Conservation (phyloP, 2,113 vertebrate species). For the Motacilla tschutschensis region DNA sequence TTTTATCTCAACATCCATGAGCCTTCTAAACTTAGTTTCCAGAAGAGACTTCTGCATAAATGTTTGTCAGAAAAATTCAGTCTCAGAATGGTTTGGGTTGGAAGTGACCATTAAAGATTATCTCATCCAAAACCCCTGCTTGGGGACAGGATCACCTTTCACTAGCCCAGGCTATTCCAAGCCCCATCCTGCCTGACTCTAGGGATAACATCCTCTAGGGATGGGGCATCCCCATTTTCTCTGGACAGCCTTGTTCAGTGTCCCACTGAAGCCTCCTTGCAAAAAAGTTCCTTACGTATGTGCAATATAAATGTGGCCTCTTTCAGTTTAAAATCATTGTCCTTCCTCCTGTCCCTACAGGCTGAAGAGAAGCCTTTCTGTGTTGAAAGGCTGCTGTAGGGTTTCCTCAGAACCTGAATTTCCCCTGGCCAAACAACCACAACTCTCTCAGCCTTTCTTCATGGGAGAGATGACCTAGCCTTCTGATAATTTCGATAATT, state of each 20-base stretch:
- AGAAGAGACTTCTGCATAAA: accelerated
- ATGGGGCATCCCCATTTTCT: background rate
- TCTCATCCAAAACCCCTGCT: accelerated
- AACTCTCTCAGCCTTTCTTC: background rate
- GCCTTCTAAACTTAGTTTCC: too few relatives aligned
- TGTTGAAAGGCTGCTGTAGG: background rate
- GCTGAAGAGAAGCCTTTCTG: background rate
- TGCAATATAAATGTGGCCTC: background rate
- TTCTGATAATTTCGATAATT: background rate
- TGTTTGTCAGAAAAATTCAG: accelerated
- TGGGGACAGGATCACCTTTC: accelerated
- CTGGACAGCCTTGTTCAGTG: accelerated
- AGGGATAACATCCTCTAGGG: background rate
- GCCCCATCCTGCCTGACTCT: accelerated
- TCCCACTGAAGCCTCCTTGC: accelerated
- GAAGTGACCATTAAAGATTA: background rate
- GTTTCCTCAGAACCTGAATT: background rate
- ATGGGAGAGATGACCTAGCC: accelerated
- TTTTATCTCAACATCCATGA: background rate
- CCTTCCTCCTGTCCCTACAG: background rate
- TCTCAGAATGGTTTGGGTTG: background rate
- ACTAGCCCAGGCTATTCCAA: background rate
- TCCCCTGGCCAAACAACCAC: accelerated
- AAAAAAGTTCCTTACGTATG: background rate
- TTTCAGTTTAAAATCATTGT: background rate